Evolutionary conservation across 2,888 invertebrate genomes (phyloP), one percentile per base, ranked within the genome.

Genomic region (Homarus gammarus): DNA sequence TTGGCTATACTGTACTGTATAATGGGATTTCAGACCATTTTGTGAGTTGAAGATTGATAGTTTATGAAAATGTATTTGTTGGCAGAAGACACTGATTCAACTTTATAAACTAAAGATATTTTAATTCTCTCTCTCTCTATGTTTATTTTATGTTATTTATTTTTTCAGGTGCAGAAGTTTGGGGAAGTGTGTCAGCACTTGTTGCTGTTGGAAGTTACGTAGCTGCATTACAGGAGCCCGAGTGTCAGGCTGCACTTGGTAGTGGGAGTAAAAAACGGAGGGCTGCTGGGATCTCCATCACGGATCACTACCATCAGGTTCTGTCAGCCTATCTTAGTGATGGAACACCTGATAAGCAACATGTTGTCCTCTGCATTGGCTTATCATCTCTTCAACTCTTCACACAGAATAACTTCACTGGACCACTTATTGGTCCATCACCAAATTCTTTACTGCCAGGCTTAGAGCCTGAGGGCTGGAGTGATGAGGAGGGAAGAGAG

Each of bases 141-240:
- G n/a, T n/a, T n/a, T n/a, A n/a, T n/a, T n/a, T n/a, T n/a, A n/a
- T n/a, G n/a, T n/a, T n/a, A n/a, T n/a, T n/a, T 56, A 22, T 51
- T 2, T 2, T 77, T 85, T 40, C 81, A 87, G 87, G 33, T 79
- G 79, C 49, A 27, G 68, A 44, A 51, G 72, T 56, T n/a, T 79
- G 78, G 84, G 51, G 10, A 33, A 61, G 33, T 51, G 83, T 91
- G 27, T 72, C 85, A 31, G 77, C 83, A 64, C 86, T 89, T n/a
- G 90, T 92, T 44, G 86, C 87, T 70, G 72, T 72, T 64, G 92
- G 92, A n/a, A 90, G 87, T 72, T 92, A 92, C 68, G 87, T 92
- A 51, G 89, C 72, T 36, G 92, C 90, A 8, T 51, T 92, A 61
- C 85, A 87, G 64, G 64, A 85, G 27, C 51, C 75, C 8, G 73